phyloP scores from a whole-genome alignment of 92 coral and sea anemone genomes.

The Nematostella vectensis region DNA sequence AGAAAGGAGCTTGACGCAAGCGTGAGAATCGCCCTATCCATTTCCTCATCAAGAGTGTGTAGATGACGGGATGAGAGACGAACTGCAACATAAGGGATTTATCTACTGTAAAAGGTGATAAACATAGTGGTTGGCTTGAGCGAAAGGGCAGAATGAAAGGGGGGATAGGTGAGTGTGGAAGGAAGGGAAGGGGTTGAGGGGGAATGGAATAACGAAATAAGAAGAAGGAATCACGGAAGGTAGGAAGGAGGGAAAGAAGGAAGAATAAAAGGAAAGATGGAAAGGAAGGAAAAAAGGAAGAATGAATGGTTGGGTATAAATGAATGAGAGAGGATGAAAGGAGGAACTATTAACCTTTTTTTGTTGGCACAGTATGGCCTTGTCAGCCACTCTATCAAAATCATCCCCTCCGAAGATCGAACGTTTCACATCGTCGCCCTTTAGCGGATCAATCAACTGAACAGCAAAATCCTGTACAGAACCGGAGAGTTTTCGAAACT shows the following conservation, averaged over 20 bases:
- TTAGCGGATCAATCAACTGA: neutral
- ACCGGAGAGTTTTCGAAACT: neutral
- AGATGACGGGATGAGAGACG: neutral
- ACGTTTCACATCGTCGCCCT: neutral
- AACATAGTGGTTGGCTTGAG: neutral
- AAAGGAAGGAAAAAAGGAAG: neutral
- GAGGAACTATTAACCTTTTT: neutral
- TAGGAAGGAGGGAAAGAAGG: neutral
- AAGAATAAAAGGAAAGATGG: neutral
- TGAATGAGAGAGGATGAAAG: neutral
- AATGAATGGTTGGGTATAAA: too few relatives aligned
- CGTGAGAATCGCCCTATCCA: neutral
- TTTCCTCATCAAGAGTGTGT: neutral
- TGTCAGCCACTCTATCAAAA: neutral
- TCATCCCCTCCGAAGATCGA: neutral
- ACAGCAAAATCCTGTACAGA: neutral
- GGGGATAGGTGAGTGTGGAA: neutral
- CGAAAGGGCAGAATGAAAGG: neutral
- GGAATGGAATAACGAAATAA: too few relatives aligned
- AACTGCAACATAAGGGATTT: neutral
- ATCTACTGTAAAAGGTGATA: neutral
- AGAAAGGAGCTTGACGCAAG: neutral
- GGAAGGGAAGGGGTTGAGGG: neutral
- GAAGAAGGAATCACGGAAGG: too few relatives aligned
- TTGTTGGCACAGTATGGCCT: neutral